Base-by-base conservation (phyloP, 2,888 invertebrate genomes). In the Megaustenia siamemsis region DNA sequence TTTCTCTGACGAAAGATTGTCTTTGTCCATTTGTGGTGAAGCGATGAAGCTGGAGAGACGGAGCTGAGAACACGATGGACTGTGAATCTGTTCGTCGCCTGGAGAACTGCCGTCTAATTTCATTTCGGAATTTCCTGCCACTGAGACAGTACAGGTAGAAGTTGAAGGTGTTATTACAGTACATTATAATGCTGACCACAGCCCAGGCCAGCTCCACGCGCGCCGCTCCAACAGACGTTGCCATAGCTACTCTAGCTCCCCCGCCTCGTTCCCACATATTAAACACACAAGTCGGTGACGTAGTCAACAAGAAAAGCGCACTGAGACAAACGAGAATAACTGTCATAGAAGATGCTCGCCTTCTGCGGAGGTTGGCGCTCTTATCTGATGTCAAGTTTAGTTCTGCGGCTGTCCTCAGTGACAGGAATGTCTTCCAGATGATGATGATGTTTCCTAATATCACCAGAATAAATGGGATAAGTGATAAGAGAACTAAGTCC, bases 361-460 rank as follows among this genome's bases (percentile, higher is more conserved):
- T 76, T 43, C 77, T 38, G 12, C 87, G 83, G 35, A 68, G 43
- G 12, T 53, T 53, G 18, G 53, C 71, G 56, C 53, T 80, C 8
- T 45, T 71, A n/a, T 43, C 32, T 0, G 82, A 84, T 12, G 83
- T 69, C 24, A 81, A 40, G 24, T 75, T 83, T 24, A 87, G 66
- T 24, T 81, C 63, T 6, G 63, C 60, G 0, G 87, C 87, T 28
- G 87, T 86, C 35, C 77, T 84, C 40, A 86, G 85, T 10, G 88
- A 90, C 40, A 88, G 56, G 10, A 88, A 73, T 24, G 91, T 87
- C 84, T 89, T 90, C 69, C 87, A 86, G 3, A 91, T 79, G 66
- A 92, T 92, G 21, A 89, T 86, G 32, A 82, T 32, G 84, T 92
- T 92, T 6, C 91, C 91, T n/a, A 89, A 56, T 5, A 92, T 83